Evolutionary conservation across 2,113 vertebrate genomes (phyloP), one percentile per base, ranked within the genome.

Genomic region (Todiramphus chloris): DNA sequence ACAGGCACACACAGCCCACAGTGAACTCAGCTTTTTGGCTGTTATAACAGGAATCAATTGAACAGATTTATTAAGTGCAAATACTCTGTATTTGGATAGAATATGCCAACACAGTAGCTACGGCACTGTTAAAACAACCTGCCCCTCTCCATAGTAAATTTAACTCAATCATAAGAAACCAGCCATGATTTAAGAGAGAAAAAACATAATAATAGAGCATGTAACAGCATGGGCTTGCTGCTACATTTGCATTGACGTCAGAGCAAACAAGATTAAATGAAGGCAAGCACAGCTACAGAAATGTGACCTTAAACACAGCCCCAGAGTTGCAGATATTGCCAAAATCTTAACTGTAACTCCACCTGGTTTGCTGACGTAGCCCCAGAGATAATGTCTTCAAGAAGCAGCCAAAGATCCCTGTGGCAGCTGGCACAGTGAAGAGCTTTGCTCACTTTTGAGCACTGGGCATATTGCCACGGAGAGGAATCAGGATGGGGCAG

Each of bases 161-260:
- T 94, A 94, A 82, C 53, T 87, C 80, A 75, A 58, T 94, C 44
- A 1, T 88, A 87, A 95, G 94, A 87, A 89, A 80, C 28, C 16
- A 94, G 53, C 31, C 53, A 50, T 69, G 95, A 95, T 69, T 86
- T 90, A 93, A 91, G 67, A 85, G 82, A 77, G 46, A 79, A 92
- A 95, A 78, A 23, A 0, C 60, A 33, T 39, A 89, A 86, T 96
- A 88, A 87, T 30, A 92, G 53, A 91, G 77, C 50, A 30, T 96
- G 81, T 91, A 96, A 46, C 83, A 97, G 96, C 95, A 94, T 92
- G 89, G 50, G 91, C 89, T 96, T 82, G 83, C 91, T 96, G 78
- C 96, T 93, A 39, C 83, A 94, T 96, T 97, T 94, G 92, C 96
- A 96, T 95, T 96, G 96, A 97, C 91, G 96, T 97, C 96, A 97